These are phyloP conservation scores for Electrophaes corylata DNA, from an alignment of 2,888 invertebrate genomes.

Conservation along the genomic window DNA sequence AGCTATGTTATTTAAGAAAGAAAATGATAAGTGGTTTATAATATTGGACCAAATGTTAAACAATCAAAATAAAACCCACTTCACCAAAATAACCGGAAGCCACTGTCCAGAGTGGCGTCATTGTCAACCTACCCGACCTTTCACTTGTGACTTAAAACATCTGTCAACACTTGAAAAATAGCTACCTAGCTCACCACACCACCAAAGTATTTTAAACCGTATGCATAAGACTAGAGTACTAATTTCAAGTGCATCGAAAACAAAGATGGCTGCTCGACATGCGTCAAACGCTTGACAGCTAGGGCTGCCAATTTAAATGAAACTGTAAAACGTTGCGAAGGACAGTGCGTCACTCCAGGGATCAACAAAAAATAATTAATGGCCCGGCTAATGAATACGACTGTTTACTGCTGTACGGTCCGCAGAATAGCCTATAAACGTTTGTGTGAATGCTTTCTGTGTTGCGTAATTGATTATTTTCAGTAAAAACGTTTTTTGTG, in stretches of 20 bases:
- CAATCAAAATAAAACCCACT: constrained; percentile 17
- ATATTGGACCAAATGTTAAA: neutral
- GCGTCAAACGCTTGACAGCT: constrained; percentile 48
- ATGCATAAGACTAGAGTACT: constrained; percentile 9
- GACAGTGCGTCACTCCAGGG: constrained; percentile 60
- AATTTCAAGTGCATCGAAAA: constrained; percentile 19
- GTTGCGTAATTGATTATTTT: constrained; percentile 37
- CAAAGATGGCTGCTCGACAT: constrained; percentile 42
- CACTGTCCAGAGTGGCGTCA: constrained; percentile 24
- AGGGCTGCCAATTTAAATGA: constrained; percentile 68
- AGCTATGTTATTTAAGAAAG: too few species aligned
- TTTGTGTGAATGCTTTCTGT: constrained; percentile 31
- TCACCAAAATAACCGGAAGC: constrained; percentile 32
- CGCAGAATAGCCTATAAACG: constrained; percentile 34
- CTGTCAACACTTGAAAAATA: constrained; percentile 47
- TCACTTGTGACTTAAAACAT: constrained; percentile 46
- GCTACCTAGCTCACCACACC: constrained; percentile 33
- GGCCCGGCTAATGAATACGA: constrained; percentile 74
- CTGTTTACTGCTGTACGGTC: constrained; percentile 53
- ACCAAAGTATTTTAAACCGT: constrained; percentile 20
- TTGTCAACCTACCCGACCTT: constrained; percentile 40
- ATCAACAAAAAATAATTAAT: constrained; percentile 81
- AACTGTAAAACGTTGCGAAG: constrained; percentile 59
- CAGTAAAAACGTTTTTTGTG: constrained; percentile 25
- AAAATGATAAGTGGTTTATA: neutral